phyloP scores from a whole-genome alignment of 2,113 vertebrate genomes.

The Chaetura pelagica region DNA sequence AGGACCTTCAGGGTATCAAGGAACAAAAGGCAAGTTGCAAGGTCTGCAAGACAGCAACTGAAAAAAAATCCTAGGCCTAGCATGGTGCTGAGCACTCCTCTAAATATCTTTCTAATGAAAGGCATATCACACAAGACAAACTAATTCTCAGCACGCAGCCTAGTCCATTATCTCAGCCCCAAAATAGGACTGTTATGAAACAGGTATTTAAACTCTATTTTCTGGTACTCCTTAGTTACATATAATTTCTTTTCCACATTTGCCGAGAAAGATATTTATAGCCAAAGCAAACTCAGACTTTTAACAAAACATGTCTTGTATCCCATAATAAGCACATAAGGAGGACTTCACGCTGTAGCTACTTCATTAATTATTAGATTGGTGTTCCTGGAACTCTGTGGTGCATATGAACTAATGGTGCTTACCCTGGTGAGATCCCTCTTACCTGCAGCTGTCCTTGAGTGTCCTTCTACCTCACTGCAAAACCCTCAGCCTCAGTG shows the following conservation, averaged over 20 bases:
- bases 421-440: background rate
- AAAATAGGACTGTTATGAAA: constrained; percentile 13
- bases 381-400: background rate
- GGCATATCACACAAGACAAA: background rate
- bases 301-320: background rate
- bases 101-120: constrained; percentile 9
- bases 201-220: constrained; percentile 29
- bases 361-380: background rate
- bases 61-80: background rate
- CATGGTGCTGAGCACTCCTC: background rate
- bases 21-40: background rate
- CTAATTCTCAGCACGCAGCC: background rate
- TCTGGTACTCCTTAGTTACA: constrained; percentile 8
- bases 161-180: background rate
- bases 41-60: background rate
- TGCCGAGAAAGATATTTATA: background rate
- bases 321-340: background rate
- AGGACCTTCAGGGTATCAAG: background rate
- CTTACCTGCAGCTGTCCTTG: background rate
- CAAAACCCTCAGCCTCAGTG: background rate
- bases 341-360: background rate
- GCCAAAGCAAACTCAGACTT: background rate
- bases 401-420: background rate
- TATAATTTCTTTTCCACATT: constrained; percentile 10
- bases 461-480: background rate